Evolutionary conservation across 2,888 invertebrate species (phyloP), one percentile per base, ranked within the genome.

Genomic region (Hirtodrosophila histrioides): DNA sequence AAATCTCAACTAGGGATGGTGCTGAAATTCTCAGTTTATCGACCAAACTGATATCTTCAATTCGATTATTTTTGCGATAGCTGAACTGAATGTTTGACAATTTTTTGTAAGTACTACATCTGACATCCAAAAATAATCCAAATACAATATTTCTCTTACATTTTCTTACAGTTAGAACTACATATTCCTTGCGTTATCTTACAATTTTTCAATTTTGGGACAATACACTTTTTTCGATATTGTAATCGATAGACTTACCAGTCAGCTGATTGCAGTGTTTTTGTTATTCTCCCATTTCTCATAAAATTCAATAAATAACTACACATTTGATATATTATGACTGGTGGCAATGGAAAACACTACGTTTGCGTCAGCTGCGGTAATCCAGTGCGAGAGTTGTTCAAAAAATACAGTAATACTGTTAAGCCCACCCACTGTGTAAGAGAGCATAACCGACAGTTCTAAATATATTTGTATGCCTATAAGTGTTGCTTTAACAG

Each of bases 371-470:
- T 95, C 8, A 95, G 95, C 85, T 96, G 96, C 89, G 95, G 95
- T 0, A 90, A 92, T 71, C 89, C 92, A 44, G 93, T 94, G 0
- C 92, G 92, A 12, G 94, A 94, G 69, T 92, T 96, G 0, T 95
- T 93, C 82, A 94, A 94, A 76, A 94, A 94, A 66, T 96, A 95
- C 73, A 95, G 95, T 71, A 93, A 94, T 6, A 93, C 94, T 40
- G 91, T 96, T 17, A 96, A 96, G 92, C 92, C 96, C 45, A 93
- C 94, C 2, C 94, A 95, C 92, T 96, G 96, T 92, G 96, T 96
- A 93, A 92, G 95, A 93, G 62, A 40, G 9, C 6, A 36, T 8
- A 4, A 4, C 9, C 1, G 1, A n/a, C 3, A 39, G 4, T 17
- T 41, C 2, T 8, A 12, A 29, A 40, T 8, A 5, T 41, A 1